Conservation (phyloP, 2,888 invertebrate genomes). For the Campopleginae sp. region DNA sequence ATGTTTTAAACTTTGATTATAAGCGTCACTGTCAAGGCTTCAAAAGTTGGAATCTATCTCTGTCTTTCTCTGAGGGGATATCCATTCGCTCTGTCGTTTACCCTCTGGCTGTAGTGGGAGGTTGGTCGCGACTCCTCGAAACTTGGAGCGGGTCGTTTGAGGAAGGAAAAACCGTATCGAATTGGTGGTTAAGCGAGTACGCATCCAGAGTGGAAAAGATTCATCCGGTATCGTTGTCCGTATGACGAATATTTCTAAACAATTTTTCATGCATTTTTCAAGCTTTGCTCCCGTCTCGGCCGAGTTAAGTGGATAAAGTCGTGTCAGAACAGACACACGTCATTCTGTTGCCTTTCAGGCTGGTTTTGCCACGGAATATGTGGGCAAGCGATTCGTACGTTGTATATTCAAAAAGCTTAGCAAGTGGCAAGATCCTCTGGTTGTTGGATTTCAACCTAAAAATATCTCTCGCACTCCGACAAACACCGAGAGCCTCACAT, state of each 20-base stretch:
- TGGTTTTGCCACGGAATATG: background rate
- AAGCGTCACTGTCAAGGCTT: slow-evolving; percentile 68
- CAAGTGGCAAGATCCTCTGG: slow-evolving; percentile 11
- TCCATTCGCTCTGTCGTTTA: background rate
- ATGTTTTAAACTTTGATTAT: slow-evolving; percentile 69
- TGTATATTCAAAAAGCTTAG: slow-evolving; percentile 6
- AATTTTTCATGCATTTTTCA: background rate
- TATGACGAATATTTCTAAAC: background rate
- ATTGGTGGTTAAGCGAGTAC: slow-evolving; percentile 48
- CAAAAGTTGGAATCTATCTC: slow-evolving; percentile 8
- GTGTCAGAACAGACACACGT: slow-evolving; percentile 20
- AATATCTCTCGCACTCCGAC: slow-evolving; percentile 36
- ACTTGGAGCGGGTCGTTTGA: slow-evolving; percentile 30
- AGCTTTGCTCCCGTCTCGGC: background rate
- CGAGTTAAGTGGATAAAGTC: slow-evolving; percentile 27
- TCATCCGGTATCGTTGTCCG: background rate
- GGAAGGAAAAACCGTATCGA: slow-evolving; percentile 13
- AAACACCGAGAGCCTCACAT: slow-evolving; percentile 26
- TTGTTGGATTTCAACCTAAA: slow-evolving; percentile 20
- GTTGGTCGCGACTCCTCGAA: slow-evolving; percentile 39
- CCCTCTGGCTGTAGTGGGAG: background rate
- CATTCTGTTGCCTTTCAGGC: background rate
- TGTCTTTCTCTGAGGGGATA: slow-evolving; percentile 14
- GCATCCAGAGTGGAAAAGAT: background rate
- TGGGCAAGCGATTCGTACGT: background rate